Evolutionary conservation across 2,113 vertebrate genomes (phyloP).

Genomic region (Muscicapa adusta): DNA sequence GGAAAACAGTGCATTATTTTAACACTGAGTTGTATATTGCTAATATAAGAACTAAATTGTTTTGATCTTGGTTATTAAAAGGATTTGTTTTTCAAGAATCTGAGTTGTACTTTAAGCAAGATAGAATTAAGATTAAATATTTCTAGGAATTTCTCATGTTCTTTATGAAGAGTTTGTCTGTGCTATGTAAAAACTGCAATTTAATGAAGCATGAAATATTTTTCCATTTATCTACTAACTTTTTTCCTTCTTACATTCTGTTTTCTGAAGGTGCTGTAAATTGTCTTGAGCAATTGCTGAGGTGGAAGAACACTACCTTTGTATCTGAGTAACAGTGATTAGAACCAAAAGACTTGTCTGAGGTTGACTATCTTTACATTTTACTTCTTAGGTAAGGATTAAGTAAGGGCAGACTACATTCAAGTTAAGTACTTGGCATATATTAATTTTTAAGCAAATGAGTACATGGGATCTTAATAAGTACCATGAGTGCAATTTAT

Average conservation of each 20-base stretch:
- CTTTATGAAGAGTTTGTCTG: neutral
- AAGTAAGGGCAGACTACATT: neutral
- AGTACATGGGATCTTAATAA: neutral
- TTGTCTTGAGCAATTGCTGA: neutral
- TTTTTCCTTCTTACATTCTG: neutral
- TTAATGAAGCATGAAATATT: neutral
- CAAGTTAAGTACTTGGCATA: neutral
- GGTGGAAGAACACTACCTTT: neutral
- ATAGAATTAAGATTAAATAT: neutral
- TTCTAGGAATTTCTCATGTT: neutral
- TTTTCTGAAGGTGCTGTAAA: neutral
- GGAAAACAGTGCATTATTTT: neutral
- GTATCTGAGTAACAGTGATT: neutral
- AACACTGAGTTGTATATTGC: neutral
- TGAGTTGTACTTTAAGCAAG: neutral
- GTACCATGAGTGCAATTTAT: neutral
- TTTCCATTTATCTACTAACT: neutral
- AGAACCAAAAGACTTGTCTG: neutral
- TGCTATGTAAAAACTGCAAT: neutral
- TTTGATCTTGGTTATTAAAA: neutral
- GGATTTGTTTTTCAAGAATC: neutral
- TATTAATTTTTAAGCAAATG: neutral
- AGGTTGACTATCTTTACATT: neutral
- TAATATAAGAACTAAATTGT: neutral
- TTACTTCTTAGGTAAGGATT: neutral